Percentiles rank a stretch among this genome's conserved stretches.
Conservation (phyloP, 1,140 invertebrate genomes). For the Goniozus legneri region DNA sequence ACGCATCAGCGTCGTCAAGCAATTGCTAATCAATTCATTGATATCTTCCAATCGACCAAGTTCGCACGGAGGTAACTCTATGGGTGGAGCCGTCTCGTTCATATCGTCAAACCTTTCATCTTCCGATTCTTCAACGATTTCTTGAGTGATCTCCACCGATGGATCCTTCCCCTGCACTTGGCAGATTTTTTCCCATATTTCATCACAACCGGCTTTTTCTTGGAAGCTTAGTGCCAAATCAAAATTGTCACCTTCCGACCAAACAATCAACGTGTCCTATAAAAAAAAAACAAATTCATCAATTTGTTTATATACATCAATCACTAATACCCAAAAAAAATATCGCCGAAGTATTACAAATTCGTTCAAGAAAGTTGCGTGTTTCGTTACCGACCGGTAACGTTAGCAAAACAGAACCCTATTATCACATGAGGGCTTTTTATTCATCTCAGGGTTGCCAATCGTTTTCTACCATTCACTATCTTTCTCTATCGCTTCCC, state of each 20-base stretch:
- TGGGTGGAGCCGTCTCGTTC: constrained; percentile 85
- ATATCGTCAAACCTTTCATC: constrained; percentile 97
- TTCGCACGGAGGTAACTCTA: constrained; percentile 92
- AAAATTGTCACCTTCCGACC: constrained; percentile 99
- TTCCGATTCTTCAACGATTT: constrained; percentile 96
- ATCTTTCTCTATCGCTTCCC: too few relatives aligned
- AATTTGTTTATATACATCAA: not conserved
- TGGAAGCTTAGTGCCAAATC: constrained; percentile 99
- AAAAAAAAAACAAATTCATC: constrained; percentile 18
- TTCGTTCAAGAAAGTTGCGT: too few relatives aligned
- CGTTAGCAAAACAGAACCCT: too few relatives aligned
- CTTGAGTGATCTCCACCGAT: constrained; percentile 95
- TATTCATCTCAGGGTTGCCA: too few relatives aligned
- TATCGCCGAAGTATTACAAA: too few relatives aligned
- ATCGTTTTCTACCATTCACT: too few relatives aligned
- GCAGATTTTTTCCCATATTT: constrained; percentile 99
- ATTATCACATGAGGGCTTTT: too few relatives aligned
- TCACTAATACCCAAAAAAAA: not conserved
- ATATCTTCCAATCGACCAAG: constrained; percentile 91
- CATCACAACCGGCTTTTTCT: constrained; percentile 99
- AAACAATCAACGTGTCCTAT: constrained; percentile 97
- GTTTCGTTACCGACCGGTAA: too few relatives aligned
- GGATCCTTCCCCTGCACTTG: constrained; percentile 98
- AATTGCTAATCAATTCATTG: constrained; percentile 81
- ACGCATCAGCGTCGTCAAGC: constrained; percentile 76